A percentile compares a stretch with the other conserved stretches of the same genome.
These are phyloP conservation scores for Sylvilagus floridanus DNA, from an alignment of 2,797 vertebrate species.

Conservation along the genomic window DNA sequence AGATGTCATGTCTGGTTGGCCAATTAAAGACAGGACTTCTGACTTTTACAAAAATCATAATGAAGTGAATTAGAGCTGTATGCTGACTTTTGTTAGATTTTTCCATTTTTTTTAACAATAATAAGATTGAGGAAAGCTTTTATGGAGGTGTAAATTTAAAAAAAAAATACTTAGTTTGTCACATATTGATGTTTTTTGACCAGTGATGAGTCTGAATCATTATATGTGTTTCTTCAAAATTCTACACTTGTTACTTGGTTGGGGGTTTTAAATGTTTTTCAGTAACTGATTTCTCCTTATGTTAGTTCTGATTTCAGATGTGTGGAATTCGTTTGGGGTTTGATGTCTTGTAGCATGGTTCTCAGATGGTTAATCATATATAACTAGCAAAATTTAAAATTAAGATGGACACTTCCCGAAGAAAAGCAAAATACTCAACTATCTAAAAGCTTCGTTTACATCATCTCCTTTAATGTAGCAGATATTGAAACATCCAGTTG, in stretches of 20 bases:
- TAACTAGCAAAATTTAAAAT: neutral
- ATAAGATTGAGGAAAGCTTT: neutral
- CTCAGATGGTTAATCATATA: neutral
- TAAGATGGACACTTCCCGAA: neutral
- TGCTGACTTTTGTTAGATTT: neutral
- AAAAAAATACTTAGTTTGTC: neutral
- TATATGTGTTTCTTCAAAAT: neutral
- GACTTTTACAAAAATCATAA: neutral
- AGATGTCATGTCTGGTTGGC: neutral
- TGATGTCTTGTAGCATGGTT: neutral
- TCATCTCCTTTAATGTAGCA: neutral
- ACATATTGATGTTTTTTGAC: neutral
- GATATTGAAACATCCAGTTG: neutral
- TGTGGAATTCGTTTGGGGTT: neutral
- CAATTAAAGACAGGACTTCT: neutral
- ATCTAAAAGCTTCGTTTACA: neutral
- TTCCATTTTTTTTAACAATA: neutral
- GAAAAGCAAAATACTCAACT: neutral
- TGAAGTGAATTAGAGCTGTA: neutral
- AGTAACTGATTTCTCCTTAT: neutral
- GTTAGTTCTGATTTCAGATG: neutral
- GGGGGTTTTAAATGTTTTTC: constrained; percentile 16
- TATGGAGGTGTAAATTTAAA: neutral
- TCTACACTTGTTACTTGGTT: neutral
- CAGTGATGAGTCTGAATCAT: neutral